Evolutionary conservation across 1,140 invertebrate genomes (phyloP), one percentile per base, ranked within the genome.

Genomic region (Drosophila obscura): DNA sequence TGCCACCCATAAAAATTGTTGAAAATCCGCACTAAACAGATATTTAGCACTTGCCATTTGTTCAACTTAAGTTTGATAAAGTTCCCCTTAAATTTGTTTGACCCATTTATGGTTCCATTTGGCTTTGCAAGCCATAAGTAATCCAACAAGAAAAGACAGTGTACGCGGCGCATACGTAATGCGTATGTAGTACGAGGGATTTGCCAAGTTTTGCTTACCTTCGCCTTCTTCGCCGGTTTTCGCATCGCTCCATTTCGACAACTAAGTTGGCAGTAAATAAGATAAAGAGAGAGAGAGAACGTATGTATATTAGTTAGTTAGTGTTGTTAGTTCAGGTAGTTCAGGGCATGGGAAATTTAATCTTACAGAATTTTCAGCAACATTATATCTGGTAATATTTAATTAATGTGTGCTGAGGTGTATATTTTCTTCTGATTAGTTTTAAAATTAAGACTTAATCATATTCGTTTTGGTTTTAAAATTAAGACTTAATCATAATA

Each of bases 231-330:
- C 90, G 80, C 64, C 76, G 55, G 78, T 48, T 78, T 90, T 91
- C 63, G 69, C 74, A 60, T 91, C 90, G 90, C 79, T 90, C 90
- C 90, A 91, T 91, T 91, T 91, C 76, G 90, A 91, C 90, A 91
- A 91, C 90, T 91, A 41, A 1, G 45, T 49, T 51, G 15, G 56
- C 15, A 62, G 71, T 28, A 52, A 51, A 28, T 8, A 26, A 26
- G 6, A 31, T 2, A 31, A 3, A 65, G 26, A 13, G 2, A 80
- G 65, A 62, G 45, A 31, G 24, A 61, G 45, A 71, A 60, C 19
- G 44, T 31, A 45, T 24, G 5, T 41, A 50, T 63, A 59, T 72
- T 60, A 46, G 41, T 44, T 43, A 48, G 57, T 84, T 77, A 80
- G 77, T 67, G 44, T 9, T 9, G 35, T 59, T 63, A 51, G 49